Percentiles rank a stretch among this genome's conserved stretches.
phyloP scores from a whole-genome alignment of 2,888 invertebrate species.

The Temnothorax unifasciatus region DNA sequence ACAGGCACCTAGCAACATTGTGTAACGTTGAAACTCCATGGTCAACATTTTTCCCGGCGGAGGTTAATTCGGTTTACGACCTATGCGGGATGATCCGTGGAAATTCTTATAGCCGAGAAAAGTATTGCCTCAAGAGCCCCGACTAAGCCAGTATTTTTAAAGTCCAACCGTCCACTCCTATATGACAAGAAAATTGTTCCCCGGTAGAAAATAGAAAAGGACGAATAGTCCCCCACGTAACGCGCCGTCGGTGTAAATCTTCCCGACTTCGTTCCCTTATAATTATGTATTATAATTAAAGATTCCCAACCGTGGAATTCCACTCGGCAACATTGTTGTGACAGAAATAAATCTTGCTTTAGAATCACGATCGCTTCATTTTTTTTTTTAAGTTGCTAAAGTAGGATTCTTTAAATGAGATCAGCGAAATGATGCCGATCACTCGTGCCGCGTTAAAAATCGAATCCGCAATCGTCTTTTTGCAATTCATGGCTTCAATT shows the following conservation, averaged over 20 bases:
- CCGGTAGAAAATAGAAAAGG: constrained; percentile 46
- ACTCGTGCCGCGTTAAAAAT: constrained; percentile 14
- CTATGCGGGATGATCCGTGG: constrained; percentile 43
- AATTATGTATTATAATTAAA: constrained; percentile 29
- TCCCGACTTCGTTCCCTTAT: neutral
- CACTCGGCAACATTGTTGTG: constrained; percentile 28
- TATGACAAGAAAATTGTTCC: constrained; percentile 18
- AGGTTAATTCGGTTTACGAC: constrained; percentile 56
- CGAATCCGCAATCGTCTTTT: neutral
- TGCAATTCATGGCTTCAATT: constrained; percentile 48
- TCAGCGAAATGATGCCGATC: constrained; percentile 19
- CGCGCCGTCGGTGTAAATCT: constrained; percentile 15
- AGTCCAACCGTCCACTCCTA: constrained; percentile 36
- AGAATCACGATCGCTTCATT: constrained; percentile 1
- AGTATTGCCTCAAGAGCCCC: constrained; percentile 52
- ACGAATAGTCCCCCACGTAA: constrained; percentile 42
- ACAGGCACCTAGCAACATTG: constrained; percentile 6
- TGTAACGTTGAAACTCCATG: neutral
- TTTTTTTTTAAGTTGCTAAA: neutral
- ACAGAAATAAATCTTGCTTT: constrained; percentile 23
- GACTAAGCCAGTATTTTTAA: constrained; percentile 66
- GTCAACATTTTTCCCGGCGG: constrained; percentile 38
- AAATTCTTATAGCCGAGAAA: constrained; percentile 63
- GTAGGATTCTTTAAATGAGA: neutral
- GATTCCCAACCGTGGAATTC: neutral